These are phyloP conservation scores for Arbacia lixula DNA, from an alignment of 53 echinoderm and acorn worm species.

Conservation along the genomic window DNA sequence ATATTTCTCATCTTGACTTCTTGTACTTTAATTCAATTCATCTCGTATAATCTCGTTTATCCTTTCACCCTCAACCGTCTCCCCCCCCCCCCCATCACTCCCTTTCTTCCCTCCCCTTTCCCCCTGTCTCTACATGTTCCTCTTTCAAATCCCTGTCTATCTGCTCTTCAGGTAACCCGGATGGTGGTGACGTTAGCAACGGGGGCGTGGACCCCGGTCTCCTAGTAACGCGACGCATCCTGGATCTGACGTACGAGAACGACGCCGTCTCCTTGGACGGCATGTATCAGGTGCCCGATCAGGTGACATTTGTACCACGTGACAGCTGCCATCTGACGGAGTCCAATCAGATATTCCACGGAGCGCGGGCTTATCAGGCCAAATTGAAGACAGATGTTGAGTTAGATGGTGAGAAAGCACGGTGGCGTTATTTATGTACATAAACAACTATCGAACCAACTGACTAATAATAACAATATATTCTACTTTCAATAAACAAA, in stretches of 20 bases:
- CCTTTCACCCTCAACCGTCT: not conserved
- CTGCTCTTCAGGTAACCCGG: conserved; percentile 86
- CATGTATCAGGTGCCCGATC: conserved; percentile 70
- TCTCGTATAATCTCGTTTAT: not conserved
- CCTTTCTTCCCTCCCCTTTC: no score
- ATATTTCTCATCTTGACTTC: no score
- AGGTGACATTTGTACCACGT: conserved; percentile 64
- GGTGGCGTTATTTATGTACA: not conserved
- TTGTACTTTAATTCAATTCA: not conserved
- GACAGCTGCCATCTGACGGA: conserved; percentile 49
- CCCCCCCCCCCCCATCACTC: no score
- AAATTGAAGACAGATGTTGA: conserved; percentile 20
- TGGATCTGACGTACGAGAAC: conserved; percentile 66
- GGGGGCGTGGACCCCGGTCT: conserved; percentile 79
- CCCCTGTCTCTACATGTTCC: no score
- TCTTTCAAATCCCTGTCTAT: no score
- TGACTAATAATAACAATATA: no score
- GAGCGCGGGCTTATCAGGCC: conserved; percentile 61
- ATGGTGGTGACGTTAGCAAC: conserved; percentile 61
- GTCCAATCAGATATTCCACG: conserved; percentile 60
- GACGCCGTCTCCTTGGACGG: conserved; percentile 29
- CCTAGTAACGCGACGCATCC: conserved; percentile 57
- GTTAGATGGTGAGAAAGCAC: conserved; percentile 26
- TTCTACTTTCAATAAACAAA: no score
- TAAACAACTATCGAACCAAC: no score